Conservation (phyloP, 2,113 vertebrate genomes). For the Mustela lutreola region DNA sequence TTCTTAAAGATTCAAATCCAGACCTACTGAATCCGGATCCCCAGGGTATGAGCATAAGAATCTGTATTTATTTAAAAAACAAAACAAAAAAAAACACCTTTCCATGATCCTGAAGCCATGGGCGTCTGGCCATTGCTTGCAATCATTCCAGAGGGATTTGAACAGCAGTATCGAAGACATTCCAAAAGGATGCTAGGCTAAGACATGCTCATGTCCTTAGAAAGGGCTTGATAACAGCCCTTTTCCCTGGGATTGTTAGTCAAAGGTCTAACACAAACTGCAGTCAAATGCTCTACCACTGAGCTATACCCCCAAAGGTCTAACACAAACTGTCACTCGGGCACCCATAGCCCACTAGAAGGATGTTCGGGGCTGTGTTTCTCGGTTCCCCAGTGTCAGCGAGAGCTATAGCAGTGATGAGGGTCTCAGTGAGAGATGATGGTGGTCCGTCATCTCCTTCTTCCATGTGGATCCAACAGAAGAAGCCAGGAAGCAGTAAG, state of each 20-base stretch:
- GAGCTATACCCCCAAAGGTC: neutral
- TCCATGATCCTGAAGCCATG: neutral
- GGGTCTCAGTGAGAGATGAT: too few species aligned
- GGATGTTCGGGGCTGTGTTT: too few species aligned
- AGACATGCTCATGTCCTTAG: neutral
- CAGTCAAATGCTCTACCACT: too few species aligned
- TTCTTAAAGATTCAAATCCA: neutral
- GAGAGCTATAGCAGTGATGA: neutral
- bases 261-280: neutral
- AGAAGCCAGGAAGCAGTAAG: neutral
- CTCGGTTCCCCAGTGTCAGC: accelerated
- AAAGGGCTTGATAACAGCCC: too few species aligned
- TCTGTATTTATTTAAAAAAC: neutral
- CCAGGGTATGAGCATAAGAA: neutral
- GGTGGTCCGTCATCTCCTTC: neutral
- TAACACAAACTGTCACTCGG: neutral
- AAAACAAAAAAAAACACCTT: too few species aligned
- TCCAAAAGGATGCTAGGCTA: neutral
- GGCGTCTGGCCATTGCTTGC: accelerated
- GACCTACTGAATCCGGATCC: neutral
- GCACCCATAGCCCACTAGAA: accelerated
- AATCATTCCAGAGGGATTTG: neutral
- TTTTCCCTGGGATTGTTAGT: neutral
- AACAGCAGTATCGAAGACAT: neutral
- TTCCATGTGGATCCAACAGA: accelerated